phyloP scores from a whole-genome alignment of 2,888 invertebrate genomes.

The Blera fallax region DNA sequence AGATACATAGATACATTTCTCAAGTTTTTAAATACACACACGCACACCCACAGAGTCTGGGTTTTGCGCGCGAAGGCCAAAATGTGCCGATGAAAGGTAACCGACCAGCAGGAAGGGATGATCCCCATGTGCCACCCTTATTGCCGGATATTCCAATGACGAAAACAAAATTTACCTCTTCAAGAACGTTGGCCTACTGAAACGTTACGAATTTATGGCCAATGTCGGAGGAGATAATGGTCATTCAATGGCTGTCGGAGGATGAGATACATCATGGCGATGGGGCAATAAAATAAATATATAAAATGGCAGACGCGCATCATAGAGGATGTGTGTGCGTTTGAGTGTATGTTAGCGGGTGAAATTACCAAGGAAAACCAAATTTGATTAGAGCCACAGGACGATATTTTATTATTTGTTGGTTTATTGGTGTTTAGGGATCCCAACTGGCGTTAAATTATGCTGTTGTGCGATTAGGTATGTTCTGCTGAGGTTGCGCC shows the following conservation, averaged over 20 bases:
- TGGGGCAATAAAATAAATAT: slow-evolving; percentile 14
- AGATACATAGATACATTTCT: neutral
- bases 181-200: neutral
- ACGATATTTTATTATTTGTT: slow-evolving; percentile 11
- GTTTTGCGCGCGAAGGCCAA: neutral
- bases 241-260: neutral
- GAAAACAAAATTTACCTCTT: neutral
- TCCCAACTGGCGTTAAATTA: neutral
- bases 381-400: slow-evolving; percentile 33
- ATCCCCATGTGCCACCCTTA: neutral
- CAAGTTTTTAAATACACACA: neutral
- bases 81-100: neutral
- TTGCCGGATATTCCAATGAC: neutral
- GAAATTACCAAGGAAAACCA: neutral
- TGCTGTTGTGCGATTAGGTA: neutral
- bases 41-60: neutral
- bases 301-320: neutral
- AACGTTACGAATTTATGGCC: neutral
- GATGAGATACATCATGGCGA: neutral
- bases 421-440: slow-evolving; percentile 19
- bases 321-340: slow-evolving; percentile 1
- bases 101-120: neutral
- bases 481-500: neutral
- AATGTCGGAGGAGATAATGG: slow-evolving; percentile 1
- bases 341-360: neutral